phyloP scores from a whole-genome alignment of 2,113 vertebrate species.

The Sphyrna mokarran region DNA sequence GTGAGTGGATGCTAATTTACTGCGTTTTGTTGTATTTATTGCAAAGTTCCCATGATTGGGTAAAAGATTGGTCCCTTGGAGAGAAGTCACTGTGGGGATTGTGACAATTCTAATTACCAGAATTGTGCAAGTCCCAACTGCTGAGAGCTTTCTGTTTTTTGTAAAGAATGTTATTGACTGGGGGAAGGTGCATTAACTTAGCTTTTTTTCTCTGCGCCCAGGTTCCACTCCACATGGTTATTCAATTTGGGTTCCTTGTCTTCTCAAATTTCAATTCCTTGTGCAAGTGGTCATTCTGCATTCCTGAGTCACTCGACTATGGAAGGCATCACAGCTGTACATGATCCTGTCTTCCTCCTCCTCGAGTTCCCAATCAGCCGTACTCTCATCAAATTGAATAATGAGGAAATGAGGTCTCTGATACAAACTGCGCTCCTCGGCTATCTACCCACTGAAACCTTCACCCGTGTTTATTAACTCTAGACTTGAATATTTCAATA shows the following conservation, averaged over 20 bases:
- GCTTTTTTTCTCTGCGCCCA: neutral
- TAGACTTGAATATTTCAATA: no score
- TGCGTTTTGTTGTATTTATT: neutral
- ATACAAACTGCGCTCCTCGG: no score
- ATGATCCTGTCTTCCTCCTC: neutral
- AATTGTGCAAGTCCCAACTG: constrained; percentile 4
- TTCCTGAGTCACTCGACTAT: neutral
- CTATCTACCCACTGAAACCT: no score
- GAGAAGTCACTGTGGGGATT: neutral
- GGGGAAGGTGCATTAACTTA: neutral
- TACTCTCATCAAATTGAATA: neutral
- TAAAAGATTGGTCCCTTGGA: neutral
- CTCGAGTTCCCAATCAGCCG: neutral
- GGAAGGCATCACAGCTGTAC: neutral
- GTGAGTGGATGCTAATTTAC: neutral
- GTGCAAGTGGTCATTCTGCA: neutral
- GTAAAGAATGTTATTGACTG: neutral
- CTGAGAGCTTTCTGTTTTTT: neutral
- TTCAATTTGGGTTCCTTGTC: neutral
- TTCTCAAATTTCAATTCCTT: neutral
- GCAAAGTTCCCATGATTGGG: neutral
- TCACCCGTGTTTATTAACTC: no score
- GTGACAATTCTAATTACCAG: neutral
- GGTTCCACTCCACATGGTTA: neutral
- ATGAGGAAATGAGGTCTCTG: no score